Evolutionary conservation across 1,140 invertebrate species (phyloP), one percentile per base, ranked within the genome.

Genomic region (Nomia melanderi): DNA sequence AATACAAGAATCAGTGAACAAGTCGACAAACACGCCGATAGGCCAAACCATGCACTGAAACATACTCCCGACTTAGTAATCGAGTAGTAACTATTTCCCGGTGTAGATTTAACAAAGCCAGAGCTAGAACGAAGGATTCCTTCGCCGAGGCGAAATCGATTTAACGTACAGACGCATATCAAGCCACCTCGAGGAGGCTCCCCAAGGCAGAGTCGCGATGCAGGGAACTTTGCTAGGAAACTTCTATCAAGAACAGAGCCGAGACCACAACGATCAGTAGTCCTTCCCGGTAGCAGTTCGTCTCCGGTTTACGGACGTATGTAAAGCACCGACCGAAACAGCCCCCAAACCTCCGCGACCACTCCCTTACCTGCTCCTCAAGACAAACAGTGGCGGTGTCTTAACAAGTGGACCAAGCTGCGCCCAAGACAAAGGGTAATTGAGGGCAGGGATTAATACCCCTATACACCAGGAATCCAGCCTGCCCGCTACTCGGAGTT

Each of bases 371-470:
- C 79, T 84, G 79, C 81, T 88, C 87, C 89, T 92, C 88, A 92
- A 92, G 92, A 92, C 92, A 92, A 92, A 92, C 92, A 92, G 91
- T 92, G 89, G 91, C 90, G 91, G 91, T 92, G 91, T 92, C 91
- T 92, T 92, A 92, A 92, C 91, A 92, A 92, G 91, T 92, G 92
- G 92, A 92, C 92, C 90, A 92, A 92, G 90, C 92, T 91, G 90
- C 87, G 91, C 91, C 90, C 91, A 92, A 92, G 92, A 92, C 92
- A 92, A 92, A 92, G 91, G 92, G 92, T 92, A 92, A 92, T 92
- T 92, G 91, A 92, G 91, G 90, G 90, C 91, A 91, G 90, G 91
- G 91, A 92, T 92, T 92, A 92, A 92, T 92, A 92, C 92, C 91
- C 92, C 90, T 92, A 92, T 91, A 92, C 88, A 90, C 79, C 83